These are phyloP conservation scores for Bergia puertoricense DNA, from an alignment of 92 coral and sea anemone species.

Conservation along the genomic window DNA sequence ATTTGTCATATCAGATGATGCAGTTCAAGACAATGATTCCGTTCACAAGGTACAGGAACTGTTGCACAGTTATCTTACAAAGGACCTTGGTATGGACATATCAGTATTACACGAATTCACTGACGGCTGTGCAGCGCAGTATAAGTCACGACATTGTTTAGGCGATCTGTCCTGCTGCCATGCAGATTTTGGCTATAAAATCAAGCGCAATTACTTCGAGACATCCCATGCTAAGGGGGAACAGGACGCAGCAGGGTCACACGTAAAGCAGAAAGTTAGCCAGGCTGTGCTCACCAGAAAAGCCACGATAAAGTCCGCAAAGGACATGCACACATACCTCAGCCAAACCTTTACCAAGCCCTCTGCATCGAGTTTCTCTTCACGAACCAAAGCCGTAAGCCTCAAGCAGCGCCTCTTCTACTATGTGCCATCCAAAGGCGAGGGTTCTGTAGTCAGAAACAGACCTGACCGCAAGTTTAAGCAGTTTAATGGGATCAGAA, in stretches of 20 bases:
- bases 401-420: constrained; percentile 21
- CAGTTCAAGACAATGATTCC: constrained; percentile 27
- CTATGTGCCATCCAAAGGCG: constrained; percentile 25
- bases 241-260: constrained; percentile 43
- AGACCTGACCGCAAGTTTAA: constrained; percentile 34
- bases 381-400: constrained; percentile 40
- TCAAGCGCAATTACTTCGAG: constrained; percentile 32
- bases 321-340: constrained; percentile 32
- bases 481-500: constrained; percentile 29
- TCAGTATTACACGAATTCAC: constrained; percentile 33
- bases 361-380: constrained; percentile 28
- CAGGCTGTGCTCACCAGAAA: constrained; percentile 34
- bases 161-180: constrained; percentile 35
- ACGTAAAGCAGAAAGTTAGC: constrained; percentile 41
- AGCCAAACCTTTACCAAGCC: neutral
- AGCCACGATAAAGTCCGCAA: constrained; percentile 32
- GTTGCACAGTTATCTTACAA: constrained; percentile 22
- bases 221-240: constrained; percentile 44
- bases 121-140: constrained; percentile 16
- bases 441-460: constrained; percentile 40
- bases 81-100: constrained; percentile 35
- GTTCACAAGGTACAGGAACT: constrained; percentile 36
- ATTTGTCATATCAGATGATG: constrained; percentile 31
- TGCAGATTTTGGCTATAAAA: constrained; percentile 47
- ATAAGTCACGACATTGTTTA: constrained; percentile 28